Evolutionary conservation across 2,113 vertebrate species (phyloP), one percentile per base, ranked within the genome.

Genomic region (Pseudorhombus dupliciocellatus): DNA sequence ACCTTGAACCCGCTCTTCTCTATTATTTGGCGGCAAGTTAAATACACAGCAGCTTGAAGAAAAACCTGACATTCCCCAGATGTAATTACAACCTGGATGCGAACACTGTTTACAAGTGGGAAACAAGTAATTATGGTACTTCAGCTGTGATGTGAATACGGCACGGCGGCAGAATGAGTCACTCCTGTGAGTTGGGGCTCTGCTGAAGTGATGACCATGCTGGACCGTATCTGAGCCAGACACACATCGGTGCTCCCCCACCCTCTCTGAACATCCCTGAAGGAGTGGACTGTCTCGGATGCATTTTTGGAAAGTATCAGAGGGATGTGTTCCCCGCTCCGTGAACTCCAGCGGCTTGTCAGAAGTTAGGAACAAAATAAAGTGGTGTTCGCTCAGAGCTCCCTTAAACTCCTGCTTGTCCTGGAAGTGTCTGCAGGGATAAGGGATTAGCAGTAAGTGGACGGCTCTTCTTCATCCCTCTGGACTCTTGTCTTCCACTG

Each of bases 51-150:
- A 58, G 31, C 57, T 16, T 22, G 15, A 2, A 24, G 31, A 59
- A 40, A 59, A 40, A 22, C 31, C 18, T 37, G 31, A 21, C n/a
- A 12, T n/a, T 21, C 56, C 56, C 7, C 18, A 37, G 57, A 21
- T 6, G 34, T 48, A 48, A 63, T 63, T 48, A 48, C 16, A 4
- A 28, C 18, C n/a, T 48, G 60, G n/a, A n/a, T 6, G 40, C 48
- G 42, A 46, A 28, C 25, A 30, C 42, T 63, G 60, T 63, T 59
- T 59, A 40, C 60, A 50, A n/a, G 44, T 30, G 26, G 61, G 44
- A 48, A 48, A 48, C 16, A 7, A n/a, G 42, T 50, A 28, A 63
- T 50, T 30, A 63, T 4, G 16, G 24, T 28, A 30, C 10, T 0
- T 48, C 24, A 20, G 42, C n/a, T 28, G 42, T 21, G 15, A 24